Evolutionary conservation across 2,113 vertebrate genomes (phyloP).

Genomic region (Xiphophorus maculatus): DNA sequence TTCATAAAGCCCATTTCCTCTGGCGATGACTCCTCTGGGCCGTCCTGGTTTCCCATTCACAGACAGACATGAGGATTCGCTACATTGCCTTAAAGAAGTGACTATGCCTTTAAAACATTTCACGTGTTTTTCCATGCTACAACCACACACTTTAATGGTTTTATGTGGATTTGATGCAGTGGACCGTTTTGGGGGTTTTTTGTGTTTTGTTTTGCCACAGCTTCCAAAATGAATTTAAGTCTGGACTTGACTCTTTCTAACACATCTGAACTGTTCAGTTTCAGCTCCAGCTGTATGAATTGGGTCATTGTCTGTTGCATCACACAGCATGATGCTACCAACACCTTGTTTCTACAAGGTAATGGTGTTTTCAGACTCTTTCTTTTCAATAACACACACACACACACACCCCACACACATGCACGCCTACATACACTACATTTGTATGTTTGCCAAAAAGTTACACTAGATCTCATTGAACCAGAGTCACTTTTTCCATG

Average conservation of each 20-base stretch:
- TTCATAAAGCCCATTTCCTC: constrained; percentile 72
- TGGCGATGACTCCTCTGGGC: constrained; percentile 56
- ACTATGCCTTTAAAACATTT: background rate
- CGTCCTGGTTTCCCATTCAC: constrained; percentile 61
- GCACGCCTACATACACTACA: too few species aligned
- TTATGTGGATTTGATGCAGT: background rate
- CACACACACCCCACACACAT: too few species aligned
- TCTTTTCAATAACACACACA: too few species aligned
- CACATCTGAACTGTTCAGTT: background rate
- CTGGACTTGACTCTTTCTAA: background rate
- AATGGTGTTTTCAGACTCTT: too few species aligned
- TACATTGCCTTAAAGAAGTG: constrained; percentile 2
- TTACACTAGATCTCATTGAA: too few species aligned
- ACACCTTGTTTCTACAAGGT: too few species aligned
- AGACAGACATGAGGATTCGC: constrained; percentile 35
- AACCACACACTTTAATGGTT: background rate
- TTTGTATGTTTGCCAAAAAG: too few species aligned
- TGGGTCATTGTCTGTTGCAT: too few species aligned
- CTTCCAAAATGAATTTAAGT: background rate
- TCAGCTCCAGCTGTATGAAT: background rate
- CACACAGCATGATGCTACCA: too few species aligned
- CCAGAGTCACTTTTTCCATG: too few species aligned
- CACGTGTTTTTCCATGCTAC: background rate
- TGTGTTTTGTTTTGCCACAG: background rate
- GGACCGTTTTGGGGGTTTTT: background rate